Evolutionary conservation across 2,797 vertebrate genomes (phyloP).

Genomic region (Megaceryle alcyon): DNA sequence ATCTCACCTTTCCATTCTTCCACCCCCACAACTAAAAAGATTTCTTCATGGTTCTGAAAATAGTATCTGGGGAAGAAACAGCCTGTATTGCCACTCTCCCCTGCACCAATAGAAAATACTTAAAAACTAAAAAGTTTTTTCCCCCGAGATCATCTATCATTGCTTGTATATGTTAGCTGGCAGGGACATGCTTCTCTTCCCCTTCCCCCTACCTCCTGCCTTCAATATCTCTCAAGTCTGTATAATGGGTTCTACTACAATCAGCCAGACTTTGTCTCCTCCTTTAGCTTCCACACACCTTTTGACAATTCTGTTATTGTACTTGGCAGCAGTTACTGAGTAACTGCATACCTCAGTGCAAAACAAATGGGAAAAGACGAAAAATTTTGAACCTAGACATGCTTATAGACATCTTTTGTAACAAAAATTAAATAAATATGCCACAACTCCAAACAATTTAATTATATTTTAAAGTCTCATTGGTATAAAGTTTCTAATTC

Average conservation of each 20-base stretch:
- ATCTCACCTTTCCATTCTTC: not conserved
- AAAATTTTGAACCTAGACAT: not conserved
- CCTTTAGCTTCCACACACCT: not conserved
- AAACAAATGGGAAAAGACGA: not conserved
- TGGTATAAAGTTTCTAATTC: not conserved
- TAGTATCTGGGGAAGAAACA: not conserved
- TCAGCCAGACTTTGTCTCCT: not conserved
- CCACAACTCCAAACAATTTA: not conserved
- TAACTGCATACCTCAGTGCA: not conserved
- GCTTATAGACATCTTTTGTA: not conserved
- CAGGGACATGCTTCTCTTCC: not conserved
- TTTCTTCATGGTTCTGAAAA: not conserved
- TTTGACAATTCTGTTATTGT: not conserved
- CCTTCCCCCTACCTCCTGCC: not conserved
- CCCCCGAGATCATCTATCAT: not conserved
- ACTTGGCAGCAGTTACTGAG: not conserved
- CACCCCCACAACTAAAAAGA: not conserved
- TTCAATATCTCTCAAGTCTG: not conserved
- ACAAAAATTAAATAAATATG: not conserved
- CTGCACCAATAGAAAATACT: not conserved
- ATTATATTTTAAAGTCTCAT: not conserved
- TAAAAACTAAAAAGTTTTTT: not conserved
- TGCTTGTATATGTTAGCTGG: not conserved
- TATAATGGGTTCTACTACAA: not conserved
- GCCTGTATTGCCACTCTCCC: not conserved